Evolutionary conservation across 2,797 vertebrate genomes (phyloP), one percentile per base, ranked within the genome.

Genomic region (Fundulus diaphanus): DNA sequence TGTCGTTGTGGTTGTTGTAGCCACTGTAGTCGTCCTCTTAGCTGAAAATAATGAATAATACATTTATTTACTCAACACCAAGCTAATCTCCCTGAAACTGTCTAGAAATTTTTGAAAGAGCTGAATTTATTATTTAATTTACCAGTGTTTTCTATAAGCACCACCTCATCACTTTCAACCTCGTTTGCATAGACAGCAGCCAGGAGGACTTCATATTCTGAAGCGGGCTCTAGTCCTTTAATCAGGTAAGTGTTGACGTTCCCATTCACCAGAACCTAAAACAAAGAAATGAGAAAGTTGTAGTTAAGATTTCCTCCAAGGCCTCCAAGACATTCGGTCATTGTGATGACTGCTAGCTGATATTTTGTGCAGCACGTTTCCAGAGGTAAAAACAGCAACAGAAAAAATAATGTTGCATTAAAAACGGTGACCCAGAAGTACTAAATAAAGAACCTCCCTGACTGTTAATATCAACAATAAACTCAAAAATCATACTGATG

Each of bases 171-270:
- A 0, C 96, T 99, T 94, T 99, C 97, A 0, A 90, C 92, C 56
- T 97, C 95, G 31, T 98, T 96, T 0, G 78, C 85, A 81, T 96
- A 97, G 24, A 97, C 82, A 2, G 96, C 98, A 6, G 96, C 87
- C 8, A 99, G 92, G 0, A 96, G 95, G 35, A 99, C 96, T 82
- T 98, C 96, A 37, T 99, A 99, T 72, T 98, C 96, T 0, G 95
- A 95, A 67, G 89, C 44, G 0, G 96, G 93, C 11, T 90, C 82
- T 57, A 99, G 95, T 22, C 95, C 95, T 51, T 90, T 91, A 33
- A 99, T 92, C 67, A 97, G 68, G 24, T 97, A 92, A 0, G 90
- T 95, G 90, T 96, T 95, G 2, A 90, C 27, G 0, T 96, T 93
- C 63, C 96, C 96, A 3, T 93, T 90, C 70, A 99, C 82, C 83